Conservation (phyloP, 2,797 vertebrate genomes). For the Enteromius anoplus region DNA sequence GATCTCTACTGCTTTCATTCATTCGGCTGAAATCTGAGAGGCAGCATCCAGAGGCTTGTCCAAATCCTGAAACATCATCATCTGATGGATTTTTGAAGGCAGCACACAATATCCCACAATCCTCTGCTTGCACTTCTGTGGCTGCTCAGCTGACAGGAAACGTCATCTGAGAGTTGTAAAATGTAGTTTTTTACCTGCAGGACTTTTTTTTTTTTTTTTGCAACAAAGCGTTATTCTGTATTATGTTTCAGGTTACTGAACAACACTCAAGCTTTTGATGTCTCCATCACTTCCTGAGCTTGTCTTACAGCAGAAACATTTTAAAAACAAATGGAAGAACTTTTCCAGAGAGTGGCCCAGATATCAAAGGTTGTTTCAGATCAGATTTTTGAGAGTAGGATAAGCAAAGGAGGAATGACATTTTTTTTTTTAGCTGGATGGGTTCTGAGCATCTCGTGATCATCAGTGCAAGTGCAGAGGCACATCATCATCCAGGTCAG, state of each 20-base stretch:
- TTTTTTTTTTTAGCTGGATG: background rate
- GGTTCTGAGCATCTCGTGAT: background rate
- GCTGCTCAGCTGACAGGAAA: no score
- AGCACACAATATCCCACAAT: no score
- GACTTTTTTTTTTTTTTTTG: no score
- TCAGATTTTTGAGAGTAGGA: background rate
- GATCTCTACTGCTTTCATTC: background rate
- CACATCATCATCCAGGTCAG: conserved; percentile 22
- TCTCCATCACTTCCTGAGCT: background rate
- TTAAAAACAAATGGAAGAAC: background rate
- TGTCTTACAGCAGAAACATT: background rate
- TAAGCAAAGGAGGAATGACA: background rate
- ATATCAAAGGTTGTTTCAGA: background rate
- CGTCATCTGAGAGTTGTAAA: no score
- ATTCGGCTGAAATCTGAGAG: background rate
- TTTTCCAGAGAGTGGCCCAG: background rate
- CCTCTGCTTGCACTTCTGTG: no score
- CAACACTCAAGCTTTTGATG: background rate
- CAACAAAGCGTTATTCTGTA: no score
- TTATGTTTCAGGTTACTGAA: no score
- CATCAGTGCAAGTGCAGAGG: background rate
- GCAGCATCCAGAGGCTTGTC: background rate
- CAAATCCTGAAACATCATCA: background rate
- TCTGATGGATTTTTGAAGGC: no score
- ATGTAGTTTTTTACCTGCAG: no score